A percentile compares a stretch with the other conserved stretches of the same genome.
Conservation (phyloP, 1,140 invertebrate species). For the Piezodorus guildinii region DNA sequence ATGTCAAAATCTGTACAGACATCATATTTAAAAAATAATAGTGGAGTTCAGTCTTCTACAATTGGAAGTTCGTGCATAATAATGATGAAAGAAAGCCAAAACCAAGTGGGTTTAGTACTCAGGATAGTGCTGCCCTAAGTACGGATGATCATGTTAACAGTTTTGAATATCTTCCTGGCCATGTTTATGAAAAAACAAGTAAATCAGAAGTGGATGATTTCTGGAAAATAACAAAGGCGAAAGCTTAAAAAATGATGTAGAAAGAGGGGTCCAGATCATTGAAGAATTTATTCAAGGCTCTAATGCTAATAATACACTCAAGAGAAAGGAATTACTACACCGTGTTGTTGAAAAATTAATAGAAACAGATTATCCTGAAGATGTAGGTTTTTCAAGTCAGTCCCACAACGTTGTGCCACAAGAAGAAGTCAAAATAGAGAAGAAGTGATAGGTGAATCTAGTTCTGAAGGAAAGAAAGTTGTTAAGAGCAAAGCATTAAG, state of each 20-base stretch:
- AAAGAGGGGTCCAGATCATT: constrained; percentile 37
- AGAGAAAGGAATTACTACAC: constrained; percentile 33
- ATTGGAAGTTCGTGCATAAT: background rate
- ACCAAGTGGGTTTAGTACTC: constrained; percentile 14
- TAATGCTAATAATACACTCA: constrained; percentile 19
- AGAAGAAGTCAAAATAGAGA: constrained; percentile 6
- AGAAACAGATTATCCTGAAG: constrained; percentile 23
- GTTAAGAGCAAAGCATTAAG: too few species aligned
- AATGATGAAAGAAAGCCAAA: background rate
- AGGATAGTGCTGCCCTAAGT: constrained; percentile 21
- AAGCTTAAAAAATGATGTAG: constrained; percentile 35
- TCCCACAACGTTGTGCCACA: background rate
- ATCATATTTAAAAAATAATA: background rate
- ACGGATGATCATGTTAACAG: constrained; percentile 36
- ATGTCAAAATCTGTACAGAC: background rate
- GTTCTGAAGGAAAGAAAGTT: background rate
- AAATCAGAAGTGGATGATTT: background rate
- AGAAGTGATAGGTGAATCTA: constrained; percentile 14
- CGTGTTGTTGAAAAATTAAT: constrained; percentile 38
- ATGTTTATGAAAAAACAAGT: constrained; percentile 35
- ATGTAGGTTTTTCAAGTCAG: background rate
- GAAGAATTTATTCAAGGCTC: constrained; percentile 34
- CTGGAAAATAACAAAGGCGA: constrained; percentile 27
- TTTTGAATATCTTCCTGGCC: constrained; percentile 40
- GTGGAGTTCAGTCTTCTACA: background rate